phyloP scores from a whole-genome alignment of 2,888 invertebrate species.

The Eupithecia dodoneata region DNA sequence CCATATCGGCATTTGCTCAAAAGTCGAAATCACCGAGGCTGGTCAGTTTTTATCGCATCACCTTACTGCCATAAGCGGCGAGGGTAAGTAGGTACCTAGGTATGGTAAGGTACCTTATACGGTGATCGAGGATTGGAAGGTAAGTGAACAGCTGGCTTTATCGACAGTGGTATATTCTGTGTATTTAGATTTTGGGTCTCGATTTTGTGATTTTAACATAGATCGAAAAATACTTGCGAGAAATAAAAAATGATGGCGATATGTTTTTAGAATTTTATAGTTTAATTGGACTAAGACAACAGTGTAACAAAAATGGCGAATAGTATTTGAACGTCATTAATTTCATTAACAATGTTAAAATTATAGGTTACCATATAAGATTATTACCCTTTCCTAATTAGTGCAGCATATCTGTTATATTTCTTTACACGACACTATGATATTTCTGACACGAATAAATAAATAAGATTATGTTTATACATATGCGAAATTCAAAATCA shows the following conservation, averaged over 20 bases:
- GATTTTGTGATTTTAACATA: not conserved
- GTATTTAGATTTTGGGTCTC: not conserved
- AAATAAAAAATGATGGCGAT: not conserved
- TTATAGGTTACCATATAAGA: too few species aligned
- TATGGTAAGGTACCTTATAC: conserved; percentile 5
- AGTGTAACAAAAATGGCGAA: too few species aligned
- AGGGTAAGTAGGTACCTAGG: conserved; percentile 53
- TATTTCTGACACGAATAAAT: not conserved
- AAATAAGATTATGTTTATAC: not conserved
- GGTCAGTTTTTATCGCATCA: conserved; percentile 65
- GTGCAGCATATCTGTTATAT: too few species aligned
- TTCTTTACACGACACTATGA: not conserved
- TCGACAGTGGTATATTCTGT: not conserved
- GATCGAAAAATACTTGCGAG: too few species aligned
- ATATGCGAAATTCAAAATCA: not conserved
- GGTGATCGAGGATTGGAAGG: conserved; percentile 1
- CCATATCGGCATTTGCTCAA: conserved; percentile 43
- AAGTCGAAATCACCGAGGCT: conserved; percentile 66
- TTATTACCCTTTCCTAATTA: too few species aligned
- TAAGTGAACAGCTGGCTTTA: conserved; percentile 1
- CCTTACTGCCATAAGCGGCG: conserved; percentile 71
- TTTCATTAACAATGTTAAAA: too few species aligned
- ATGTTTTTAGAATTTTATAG: too few species aligned
- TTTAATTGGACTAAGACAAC: too few species aligned
- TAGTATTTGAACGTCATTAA: too few species aligned